Percentiles rank a stretch among this genome's conserved stretches.
Evolutionary conservation across 2,113 vertebrate genomes (phyloP).

Genomic region (Tetrao urogallus): DNA sequence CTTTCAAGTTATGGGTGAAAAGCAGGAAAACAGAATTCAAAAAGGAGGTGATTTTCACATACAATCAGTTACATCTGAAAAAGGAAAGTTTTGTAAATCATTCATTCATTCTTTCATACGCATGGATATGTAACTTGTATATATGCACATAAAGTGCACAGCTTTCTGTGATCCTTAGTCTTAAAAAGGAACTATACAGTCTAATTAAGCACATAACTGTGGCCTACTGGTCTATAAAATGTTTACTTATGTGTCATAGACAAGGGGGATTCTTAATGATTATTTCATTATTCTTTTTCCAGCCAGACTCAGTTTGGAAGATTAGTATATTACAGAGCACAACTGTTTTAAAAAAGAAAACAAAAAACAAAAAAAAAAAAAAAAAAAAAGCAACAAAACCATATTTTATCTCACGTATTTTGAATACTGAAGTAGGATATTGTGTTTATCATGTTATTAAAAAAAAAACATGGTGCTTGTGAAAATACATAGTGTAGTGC

Average conservation of each 20-base stretch:
- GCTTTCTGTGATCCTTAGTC: not conserved
- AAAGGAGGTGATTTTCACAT: not conserved
- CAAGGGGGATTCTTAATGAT: not conserved
- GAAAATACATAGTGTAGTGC: constrained; percentile 30
- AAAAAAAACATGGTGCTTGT: constrained; percentile 40
- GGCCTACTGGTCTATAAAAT: not conserved
- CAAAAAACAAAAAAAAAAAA: not conserved
- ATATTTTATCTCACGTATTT: not conserved
- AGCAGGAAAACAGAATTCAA: not conserved
- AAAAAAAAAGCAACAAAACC: no score
- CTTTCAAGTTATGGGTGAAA: not conserved
- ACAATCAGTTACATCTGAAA: not conserved
- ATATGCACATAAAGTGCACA: not conserved
- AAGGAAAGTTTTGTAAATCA: not conserved
- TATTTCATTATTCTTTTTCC: constrained; percentile 12
- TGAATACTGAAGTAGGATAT: constrained; percentile 8
- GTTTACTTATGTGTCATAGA: constrained; percentile 25
- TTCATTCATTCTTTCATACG: not conserved
- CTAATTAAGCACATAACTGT: not conserved
- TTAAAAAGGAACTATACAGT: not conserved
- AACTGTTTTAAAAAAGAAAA: not conserved
- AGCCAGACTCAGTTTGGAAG: not conserved
- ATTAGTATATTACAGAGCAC: not conserved
- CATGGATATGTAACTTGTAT: not conserved
- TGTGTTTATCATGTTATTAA: not conserved